These are phyloP conservation scores for Raja brachyura DNA, from an alignment of 2,113 vertebrate genomes.

Conservation along the genomic window DNA sequence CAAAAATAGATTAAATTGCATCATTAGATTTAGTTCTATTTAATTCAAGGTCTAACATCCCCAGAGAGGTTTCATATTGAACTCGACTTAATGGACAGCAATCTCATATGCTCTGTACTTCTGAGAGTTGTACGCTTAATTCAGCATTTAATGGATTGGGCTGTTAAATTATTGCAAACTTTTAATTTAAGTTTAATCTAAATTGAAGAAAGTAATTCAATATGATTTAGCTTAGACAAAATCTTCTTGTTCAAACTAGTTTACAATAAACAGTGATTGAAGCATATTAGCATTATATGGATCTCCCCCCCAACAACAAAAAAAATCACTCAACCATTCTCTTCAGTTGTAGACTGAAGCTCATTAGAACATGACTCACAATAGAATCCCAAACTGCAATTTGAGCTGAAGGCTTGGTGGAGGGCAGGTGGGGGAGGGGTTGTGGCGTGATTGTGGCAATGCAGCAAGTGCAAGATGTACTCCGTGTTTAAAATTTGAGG, in stretches of 20 bases:
- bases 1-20: slow-evolving; percentile 32
- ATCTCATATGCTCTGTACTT: not conserved
- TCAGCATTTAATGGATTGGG: not conserved
- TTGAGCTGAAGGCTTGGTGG: not conserved
- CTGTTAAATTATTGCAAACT: not conserved
- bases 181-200: not conserved
- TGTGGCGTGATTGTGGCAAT: not conserved
- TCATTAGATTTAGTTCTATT: slow-evolving; percentile 26
- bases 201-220: slow-evolving; percentile 10
- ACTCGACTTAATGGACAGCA: not conserved
- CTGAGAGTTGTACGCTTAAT: not conserved
- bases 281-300: not conserved
- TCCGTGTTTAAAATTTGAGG: not conserved
- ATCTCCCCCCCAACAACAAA: not conserved
- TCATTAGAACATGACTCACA: not conserved
- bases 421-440: no score
- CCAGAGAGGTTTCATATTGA: not conserved
- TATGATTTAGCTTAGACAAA: not conserved
- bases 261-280: not conserved
- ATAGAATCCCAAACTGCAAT: not conserved
- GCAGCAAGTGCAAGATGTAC: not conserved
- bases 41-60: slow-evolving; percentile 24
- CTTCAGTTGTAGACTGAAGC: not conserved
- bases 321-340: not conserved
- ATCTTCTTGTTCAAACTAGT: not conserved